phyloP scores from a whole-genome alignment of 2,797 vertebrate genomes.

The Dromococcyx pavoninus region DNA sequence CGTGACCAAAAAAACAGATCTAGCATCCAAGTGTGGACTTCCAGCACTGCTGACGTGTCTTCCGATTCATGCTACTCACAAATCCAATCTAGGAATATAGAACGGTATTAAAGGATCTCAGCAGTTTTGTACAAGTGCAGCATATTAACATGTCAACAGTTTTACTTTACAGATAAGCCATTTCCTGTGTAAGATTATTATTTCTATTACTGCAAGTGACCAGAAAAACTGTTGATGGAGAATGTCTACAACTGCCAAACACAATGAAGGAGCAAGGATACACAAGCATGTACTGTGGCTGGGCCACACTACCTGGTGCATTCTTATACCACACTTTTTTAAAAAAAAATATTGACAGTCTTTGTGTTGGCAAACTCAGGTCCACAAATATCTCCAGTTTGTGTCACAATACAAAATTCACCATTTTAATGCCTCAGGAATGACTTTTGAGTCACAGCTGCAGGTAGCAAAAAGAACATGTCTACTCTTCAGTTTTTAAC shows the following conservation, averaged over 20 bases:
- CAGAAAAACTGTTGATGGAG: background rate
- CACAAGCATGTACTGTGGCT: background rate
- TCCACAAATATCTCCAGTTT: background rate
- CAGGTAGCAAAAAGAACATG: background rate
- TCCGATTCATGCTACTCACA: background rate
- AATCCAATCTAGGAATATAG: background rate
- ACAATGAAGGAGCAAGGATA: background rate
- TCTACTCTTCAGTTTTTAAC: background rate
- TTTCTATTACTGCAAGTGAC: background rate
- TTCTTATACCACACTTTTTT: background rate
- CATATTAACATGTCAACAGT: background rate
- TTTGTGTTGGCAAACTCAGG: background rate
- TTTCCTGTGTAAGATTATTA: background rate
- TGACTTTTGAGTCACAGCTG: background rate
- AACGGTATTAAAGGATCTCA: background rate
- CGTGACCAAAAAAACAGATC: background rate
- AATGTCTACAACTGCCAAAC: background rate
- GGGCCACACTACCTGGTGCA: background rate
- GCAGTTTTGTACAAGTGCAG: background rate
- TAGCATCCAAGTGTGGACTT: background rate
- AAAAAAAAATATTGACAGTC: rapidly evolving
- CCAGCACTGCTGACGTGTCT: background rate
- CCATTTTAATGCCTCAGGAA: background rate
- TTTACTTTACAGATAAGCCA: background rate
- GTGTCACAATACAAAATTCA: background rate